Base-by-base conservation (phyloP, 2,113 vertebrate genomes). In the Bubo blakistoni region DNA sequence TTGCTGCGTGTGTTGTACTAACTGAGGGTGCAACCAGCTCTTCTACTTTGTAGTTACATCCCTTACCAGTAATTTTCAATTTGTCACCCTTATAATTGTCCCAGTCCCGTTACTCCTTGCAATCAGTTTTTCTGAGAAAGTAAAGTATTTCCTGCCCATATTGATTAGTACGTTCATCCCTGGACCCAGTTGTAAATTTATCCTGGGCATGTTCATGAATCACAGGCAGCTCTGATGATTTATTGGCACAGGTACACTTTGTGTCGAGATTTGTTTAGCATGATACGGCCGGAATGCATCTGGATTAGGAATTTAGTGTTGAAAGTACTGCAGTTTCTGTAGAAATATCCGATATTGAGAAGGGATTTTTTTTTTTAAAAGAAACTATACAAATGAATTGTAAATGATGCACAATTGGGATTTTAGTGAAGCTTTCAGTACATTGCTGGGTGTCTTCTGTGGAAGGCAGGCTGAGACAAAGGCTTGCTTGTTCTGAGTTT, bases 381-480 rank as follows among this genome's bases (percentile, higher is more conserved):
- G 14, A 55, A 65, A 47, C 19, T 36, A 1, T 47, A 67, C 17
- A 55, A 49, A 40, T 67, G 34, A 57, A 76, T 69, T 12, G 24
- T 40, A 19, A 69, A 24, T 21, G 6, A 18, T 20, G 21, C 27
- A 54, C 70, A 72, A 0, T 1, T 82, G 44, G 57, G 49, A 72
- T 55, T 87, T 90, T 46, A 1, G 3, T 74, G 69, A 71, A 18
- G 65, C 13, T 88, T 84, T 78, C 13, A 1, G 27, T 78, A 9
- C 14, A 1, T 52, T 81, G 20, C 61, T 82, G 54, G 47, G 21
- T 0, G 0, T 91, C 32, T 40, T 51, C 38, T 72, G 27, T 12
- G 51, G 84, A 69, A 74, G 58, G 69, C 32, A 67, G 44, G n/a
- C 73, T 67, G 77, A 81, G 77, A 91, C 81, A 92, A 95, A 87